Percentiles rank a stretch among this genome's conserved stretches.
Evolutionary conservation across 2,888 invertebrate genomes (phyloP).

Genomic region (Leptura quadrifasciata): DNA sequence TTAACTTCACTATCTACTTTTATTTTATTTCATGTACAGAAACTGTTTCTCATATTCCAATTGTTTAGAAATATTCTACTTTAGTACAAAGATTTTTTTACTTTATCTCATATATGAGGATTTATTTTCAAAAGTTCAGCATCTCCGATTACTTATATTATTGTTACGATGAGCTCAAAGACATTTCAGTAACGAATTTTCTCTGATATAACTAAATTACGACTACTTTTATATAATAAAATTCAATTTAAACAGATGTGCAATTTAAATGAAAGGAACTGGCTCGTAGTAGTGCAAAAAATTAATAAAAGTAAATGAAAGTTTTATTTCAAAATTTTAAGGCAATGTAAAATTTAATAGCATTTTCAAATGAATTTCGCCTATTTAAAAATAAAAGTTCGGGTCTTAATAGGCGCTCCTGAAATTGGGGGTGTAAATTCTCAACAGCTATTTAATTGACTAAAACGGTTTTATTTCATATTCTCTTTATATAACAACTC

Average conservation of each 20-base stretch:
- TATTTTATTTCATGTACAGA: too few relatives aligned
- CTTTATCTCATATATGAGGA: too few relatives aligned
- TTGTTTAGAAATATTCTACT: too few relatives aligned
- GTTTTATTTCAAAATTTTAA: neutral
- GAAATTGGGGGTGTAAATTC: slow-evolving; percentile 40
- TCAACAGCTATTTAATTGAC: slow-evolving; percentile 51
- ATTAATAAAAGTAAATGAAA: neutral
- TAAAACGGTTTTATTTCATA: slow-evolving; percentile 53
- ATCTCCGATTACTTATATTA: too few relatives aligned
- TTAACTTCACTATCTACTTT: too few relatives aligned
- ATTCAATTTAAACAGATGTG: neutral
- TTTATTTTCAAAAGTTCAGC: too few relatives aligned
- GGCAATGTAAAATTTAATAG: slow-evolving; percentile 20
- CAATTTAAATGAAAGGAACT: neutral
- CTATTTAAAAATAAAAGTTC: slow-evolving; percentile 23
- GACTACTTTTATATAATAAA: neutral
- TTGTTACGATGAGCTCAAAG: too few relatives aligned
- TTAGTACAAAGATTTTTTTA: too few relatives aligned
- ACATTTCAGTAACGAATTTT: too few relatives aligned
- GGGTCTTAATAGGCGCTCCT: slow-evolving; percentile 19
- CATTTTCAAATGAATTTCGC: slow-evolving; percentile 19
- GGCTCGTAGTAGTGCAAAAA: neutral
- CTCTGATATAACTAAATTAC: neutral
- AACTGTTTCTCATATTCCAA: too few relatives aligned
- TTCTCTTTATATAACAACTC: slow-evolving; percentile 47